Base-by-base conservation (phyloP, 2,797 vertebrate species). In the Paramormyrops hopkinsi region DNA sequence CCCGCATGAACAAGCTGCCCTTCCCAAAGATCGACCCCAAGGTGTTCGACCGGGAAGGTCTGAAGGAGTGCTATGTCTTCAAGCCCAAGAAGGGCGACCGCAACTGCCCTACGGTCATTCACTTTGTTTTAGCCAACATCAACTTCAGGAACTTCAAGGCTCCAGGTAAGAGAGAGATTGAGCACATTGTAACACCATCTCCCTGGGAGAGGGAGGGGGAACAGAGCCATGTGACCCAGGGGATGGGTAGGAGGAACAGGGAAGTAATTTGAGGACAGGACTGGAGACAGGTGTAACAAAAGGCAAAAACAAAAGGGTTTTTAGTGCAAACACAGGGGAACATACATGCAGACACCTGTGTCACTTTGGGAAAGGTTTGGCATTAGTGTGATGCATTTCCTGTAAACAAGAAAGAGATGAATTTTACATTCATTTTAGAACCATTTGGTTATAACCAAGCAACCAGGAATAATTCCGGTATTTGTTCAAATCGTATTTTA, bases 11-110 rank as follows among this genome's bases (percentile, higher is more conserved):
- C 95, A 99, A 98, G 89, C 97, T 99, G 51, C 96, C 97, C 0
- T 99, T 99, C 91, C 98, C 99, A 0, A 99, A 99, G 95, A 99
- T 99, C 33, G 98, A 99, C 92, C 97, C 98, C 3, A 96, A 97
- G 1, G 98, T 99, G 2, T 99, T 99, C 83, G 99, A 99, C 93
- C 96, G 98, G 0, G 98, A 99, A 92, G 99, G 98, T 2, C 87
- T 99, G 91, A 99, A 99, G 89, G 99, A 99, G 90, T 99, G 98
- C 92, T 99, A 99, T 0, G 93, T 99, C 79, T 99, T 99, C 94
- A 99, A 98, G 91, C 98, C 98, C 19, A 98, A 96, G 91, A 97
- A 97, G 90, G 95, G 97, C 0, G 97, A 99, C 89, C 97, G 95
- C 91, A 97, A 98, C 92, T 99, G 98, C 89, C 98, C 99, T 0